These are phyloP conservation scores for Dasysyrphus tricinctus DNA, from an alignment of 2,888 invertebrate genomes.

Conservation along the genomic window DNA sequence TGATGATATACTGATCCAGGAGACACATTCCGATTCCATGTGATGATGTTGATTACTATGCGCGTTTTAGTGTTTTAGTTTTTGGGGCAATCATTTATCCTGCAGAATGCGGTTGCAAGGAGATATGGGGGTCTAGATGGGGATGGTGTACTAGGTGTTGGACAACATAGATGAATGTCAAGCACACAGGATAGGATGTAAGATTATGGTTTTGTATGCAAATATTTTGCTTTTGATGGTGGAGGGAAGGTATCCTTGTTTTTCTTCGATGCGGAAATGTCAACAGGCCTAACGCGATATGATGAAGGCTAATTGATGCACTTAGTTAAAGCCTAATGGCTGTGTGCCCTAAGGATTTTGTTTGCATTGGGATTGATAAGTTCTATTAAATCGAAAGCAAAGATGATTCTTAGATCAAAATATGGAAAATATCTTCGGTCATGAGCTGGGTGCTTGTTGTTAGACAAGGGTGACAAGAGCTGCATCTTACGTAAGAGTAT, in stretches of 20 bases:
- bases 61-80: conserved; percentile 71
- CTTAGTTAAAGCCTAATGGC: conserved; percentile 28
- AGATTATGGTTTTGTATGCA: conserved; percentile 41
- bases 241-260: neutral
- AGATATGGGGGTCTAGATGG: conserved; percentile 12
- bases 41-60: conserved; percentile 68
- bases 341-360: conserved; percentile 28
- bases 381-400: neutral
- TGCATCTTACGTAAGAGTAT: neutral
- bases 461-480: neutral
- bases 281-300: conserved; percentile 56
- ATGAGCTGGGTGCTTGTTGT: too few relatives aligned
- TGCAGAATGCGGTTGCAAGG: conserved; percentile 16
- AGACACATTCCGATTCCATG: conserved; percentile 56
- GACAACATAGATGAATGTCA: conserved; percentile 74
- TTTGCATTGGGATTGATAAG: conserved; percentile 18
- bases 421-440: too few relatives aligned
- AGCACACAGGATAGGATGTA: conserved; percentile 57
- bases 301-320: conserved; percentile 63
- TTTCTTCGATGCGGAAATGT: conserved; percentile 46
- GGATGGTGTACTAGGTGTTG: conserved; percentile 43
- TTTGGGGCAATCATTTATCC: conserved; percentile 65
- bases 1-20: conserved; percentile 63
- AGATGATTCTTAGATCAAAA: neutral
- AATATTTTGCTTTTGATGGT: conserved; percentile 33